These are phyloP conservation scores for Brachionus rotundiformis DNA, from an alignment of 1,140 invertebrate species.

Conservation along the genomic window DNA sequence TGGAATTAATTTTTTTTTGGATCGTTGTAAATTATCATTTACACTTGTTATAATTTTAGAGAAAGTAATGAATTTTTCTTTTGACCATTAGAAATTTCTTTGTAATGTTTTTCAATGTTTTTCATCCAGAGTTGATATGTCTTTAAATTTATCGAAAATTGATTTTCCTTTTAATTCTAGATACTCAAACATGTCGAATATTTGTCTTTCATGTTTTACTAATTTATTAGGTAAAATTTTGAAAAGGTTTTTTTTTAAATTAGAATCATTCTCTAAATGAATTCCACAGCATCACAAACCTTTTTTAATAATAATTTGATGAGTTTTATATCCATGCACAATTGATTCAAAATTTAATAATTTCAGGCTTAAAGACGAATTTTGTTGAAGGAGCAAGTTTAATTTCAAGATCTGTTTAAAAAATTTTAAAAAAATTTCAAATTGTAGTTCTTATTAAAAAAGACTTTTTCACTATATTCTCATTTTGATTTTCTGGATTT, in stretches of 20 bases:
- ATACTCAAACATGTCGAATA: neutral
- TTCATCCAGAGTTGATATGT: neutral
- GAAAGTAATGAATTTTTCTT: constrained; percentile 10
- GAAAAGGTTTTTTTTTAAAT: constrained; percentile 10
- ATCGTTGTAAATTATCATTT: neutral
- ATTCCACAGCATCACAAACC: neutral
- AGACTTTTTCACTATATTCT: neutral
- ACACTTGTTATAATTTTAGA: neutral
- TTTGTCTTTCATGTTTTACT: neutral
- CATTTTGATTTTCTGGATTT: neutral
- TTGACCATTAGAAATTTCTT: constrained; percentile 29
- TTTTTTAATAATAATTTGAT: constrained; percentile 1
- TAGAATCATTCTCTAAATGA: neutral
- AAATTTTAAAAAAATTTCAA: neutral
- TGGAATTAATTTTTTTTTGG: neutral
- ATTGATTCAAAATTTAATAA: neutral
- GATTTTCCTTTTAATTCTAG: neutral
- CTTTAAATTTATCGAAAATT: constrained; percentile 22
- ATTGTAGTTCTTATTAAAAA: neutral
- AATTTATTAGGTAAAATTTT: neutral
- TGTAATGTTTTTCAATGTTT: neutral
- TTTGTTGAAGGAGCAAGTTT: neutral
- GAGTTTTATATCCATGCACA: neutral
- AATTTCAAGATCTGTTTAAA: neutral
- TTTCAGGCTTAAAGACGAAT: neutral